Evolutionary conservation across 2,888 invertebrate genomes (phyloP).

Genomic region (Oscheius sp.): DNA sequence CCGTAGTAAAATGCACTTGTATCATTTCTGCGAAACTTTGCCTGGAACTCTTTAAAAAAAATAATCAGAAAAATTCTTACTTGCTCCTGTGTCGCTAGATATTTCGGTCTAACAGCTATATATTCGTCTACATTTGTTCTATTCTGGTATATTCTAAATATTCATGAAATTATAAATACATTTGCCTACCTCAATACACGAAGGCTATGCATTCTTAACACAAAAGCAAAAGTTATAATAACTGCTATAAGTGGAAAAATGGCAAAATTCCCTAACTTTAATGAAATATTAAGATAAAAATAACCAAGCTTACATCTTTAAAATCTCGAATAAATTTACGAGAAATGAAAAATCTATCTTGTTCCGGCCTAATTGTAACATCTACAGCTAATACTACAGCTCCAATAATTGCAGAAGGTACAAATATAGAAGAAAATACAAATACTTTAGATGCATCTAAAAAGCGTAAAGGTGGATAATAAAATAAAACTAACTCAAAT

Average conservation of each 20-base stretch:
- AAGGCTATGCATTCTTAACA: conserved; percentile 47
- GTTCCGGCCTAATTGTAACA: conserved; percentile 34
- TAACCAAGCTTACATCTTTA: conserved; percentile 41
- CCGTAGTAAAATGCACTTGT: conserved; percentile 47
- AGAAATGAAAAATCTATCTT: conserved; percentile 43
- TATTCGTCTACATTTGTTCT: conserved; percentile 46
- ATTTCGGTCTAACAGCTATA: conserved; percentile 45
- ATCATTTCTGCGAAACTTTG: conserved; percentile 41
- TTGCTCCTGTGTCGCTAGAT: conserved; percentile 41
- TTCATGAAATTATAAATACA: too few species aligned
- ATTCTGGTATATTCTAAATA: conserved; percentile 51
- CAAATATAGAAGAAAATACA: conserved; percentile 45
- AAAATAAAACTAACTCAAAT: conserved; percentile 41
- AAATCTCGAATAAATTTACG: conserved; percentile 48
- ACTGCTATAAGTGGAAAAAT: conserved; percentile 43
- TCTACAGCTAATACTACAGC: conserved; percentile 42
- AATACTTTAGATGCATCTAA: conserved; percentile 55
- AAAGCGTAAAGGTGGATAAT: background rate
- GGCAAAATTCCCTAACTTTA: conserved; percentile 41
- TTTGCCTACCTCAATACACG: conserved; percentile 39
- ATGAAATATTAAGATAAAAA: background rate
- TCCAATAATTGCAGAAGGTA: conserved; percentile 49
- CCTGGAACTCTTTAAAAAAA: conserved; percentile 34
- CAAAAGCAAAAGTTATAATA: conserved; percentile 35
- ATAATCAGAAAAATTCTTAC: conserved; percentile 26